Evolutionary conservation across 2,113 vertebrate genomes (phyloP).

Genomic region (Hyperopisus bebe): DNA sequence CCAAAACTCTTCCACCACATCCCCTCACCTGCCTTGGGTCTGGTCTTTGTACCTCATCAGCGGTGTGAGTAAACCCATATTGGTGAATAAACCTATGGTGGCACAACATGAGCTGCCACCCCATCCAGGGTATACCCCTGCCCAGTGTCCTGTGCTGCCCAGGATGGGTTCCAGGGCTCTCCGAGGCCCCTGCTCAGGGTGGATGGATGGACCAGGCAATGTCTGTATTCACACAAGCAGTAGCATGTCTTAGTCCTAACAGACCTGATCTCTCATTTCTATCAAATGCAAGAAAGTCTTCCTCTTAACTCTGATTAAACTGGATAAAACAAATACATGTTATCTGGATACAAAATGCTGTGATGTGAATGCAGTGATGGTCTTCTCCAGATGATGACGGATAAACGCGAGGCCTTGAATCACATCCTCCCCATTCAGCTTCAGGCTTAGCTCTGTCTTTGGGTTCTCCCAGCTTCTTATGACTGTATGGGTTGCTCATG

Average conservation of each 20-base stretch:
- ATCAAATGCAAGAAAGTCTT: not conserved
- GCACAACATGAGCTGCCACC: not conserved
- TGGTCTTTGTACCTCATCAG: not conserved
- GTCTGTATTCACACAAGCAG: not conserved
- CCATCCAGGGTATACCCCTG: not conserved
- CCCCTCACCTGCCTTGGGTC: not conserved
- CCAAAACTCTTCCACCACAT: not conserved
- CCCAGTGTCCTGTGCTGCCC: not conserved
- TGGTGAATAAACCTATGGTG: not conserved
- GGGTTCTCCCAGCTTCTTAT: not conserved
- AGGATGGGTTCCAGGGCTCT: not conserved
- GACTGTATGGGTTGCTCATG: not conserved
- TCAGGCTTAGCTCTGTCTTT: not conserved
- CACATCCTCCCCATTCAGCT: not conserved
- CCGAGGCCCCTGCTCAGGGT: not conserved
- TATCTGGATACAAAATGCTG: not conserved
- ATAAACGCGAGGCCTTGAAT: not conserved
- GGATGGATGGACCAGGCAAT: not conserved
- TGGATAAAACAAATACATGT: not conserved
- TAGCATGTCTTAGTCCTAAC: not conserved
- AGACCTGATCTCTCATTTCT: not conserved
- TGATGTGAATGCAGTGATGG: not conserved
- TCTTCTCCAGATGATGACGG: not conserved
- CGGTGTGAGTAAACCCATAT: not conserved
- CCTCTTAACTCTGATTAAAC: not conserved